Conservation (phyloP, 2,888 invertebrate species). For the Corythucha ciliata region DNA sequence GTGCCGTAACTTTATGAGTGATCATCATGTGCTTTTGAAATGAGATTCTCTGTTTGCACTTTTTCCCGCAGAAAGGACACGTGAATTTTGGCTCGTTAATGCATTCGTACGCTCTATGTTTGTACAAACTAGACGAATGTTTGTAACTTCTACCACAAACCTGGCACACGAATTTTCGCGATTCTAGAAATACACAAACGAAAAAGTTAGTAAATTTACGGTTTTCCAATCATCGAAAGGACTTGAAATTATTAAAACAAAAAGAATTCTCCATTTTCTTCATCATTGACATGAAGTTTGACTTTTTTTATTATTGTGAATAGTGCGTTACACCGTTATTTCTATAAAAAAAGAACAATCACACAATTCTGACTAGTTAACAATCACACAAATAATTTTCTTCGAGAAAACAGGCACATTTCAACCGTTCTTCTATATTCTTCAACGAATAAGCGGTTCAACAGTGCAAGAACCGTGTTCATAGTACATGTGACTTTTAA, state of each 20-base stretch:
- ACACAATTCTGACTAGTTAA: too few relatives aligned
- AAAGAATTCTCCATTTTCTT: too few relatives aligned
- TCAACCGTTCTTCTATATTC: background rate
- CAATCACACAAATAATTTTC: background rate
- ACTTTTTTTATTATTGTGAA: too few relatives aligned
- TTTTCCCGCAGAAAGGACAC: constrained; percentile 31
- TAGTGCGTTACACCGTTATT: too few relatives aligned
- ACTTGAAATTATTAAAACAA: too few relatives aligned
- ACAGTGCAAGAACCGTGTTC: constrained; percentile 23
- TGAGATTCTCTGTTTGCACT: constrained; percentile 32
- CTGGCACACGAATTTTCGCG: background rate
- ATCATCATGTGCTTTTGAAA: too few relatives aligned
- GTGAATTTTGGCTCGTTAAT: constrained; percentile 33
- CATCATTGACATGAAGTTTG: too few relatives aligned
- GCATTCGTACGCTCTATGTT: constrained; percentile 29
- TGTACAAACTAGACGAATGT: background rate
- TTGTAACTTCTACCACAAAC: constrained; percentile 12
- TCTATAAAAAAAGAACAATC: too few relatives aligned
- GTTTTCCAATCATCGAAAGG: too few relatives aligned
- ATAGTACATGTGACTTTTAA: constrained; percentile 27
- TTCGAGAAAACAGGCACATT: constrained; percentile 4
- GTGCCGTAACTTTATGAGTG: too few relatives aligned
- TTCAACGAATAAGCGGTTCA: constrained; percentile 13
- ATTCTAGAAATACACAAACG: too few relatives aligned
- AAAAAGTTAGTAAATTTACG: too few relatives aligned